These are phyloP conservation scores for Clarias fuscus DNA, from an alignment of 2,797 vertebrate species.

Conservation along the genomic window DNA sequence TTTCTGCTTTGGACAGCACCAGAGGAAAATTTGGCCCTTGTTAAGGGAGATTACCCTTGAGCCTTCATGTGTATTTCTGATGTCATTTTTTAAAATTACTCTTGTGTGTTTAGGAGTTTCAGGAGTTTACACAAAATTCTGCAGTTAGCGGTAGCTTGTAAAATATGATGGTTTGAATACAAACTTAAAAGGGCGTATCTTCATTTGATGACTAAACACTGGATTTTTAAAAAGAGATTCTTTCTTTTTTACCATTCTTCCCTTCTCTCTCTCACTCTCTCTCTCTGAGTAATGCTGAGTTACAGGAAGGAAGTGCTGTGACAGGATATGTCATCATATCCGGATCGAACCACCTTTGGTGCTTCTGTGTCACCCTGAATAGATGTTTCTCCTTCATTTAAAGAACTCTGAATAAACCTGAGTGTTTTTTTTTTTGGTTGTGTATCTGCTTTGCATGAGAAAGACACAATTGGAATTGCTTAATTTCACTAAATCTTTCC, in stretches of 20 bases:
- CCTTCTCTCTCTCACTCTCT: neutral
- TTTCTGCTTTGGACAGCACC: neutral
- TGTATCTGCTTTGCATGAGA: neutral
- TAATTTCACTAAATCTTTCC: no score
- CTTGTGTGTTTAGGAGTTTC: neutral
- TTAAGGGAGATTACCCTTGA: neutral
- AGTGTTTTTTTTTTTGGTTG: neutral
- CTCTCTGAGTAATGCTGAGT: conserved; percentile 18
- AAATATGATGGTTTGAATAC: neutral
- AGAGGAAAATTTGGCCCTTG: neutral
- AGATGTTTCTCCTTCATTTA: conserved; percentile 2
- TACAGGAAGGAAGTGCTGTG: conserved; percentile 62
- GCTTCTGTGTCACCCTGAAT: neutral
- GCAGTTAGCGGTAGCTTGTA: neutral
- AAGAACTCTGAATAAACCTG: neutral
- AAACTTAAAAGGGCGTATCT: neutral
- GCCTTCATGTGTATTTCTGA: neutral
- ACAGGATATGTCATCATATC: conserved; percentile 63
- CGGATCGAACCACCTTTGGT: conserved; percentile 1
- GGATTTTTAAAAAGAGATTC: neutral
- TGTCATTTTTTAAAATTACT: neutral
- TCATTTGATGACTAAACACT: neutral
- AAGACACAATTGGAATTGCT: neutral
- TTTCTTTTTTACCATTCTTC: neutral
- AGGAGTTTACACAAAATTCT: neutral